Percentiles rank a stretch among this genome's conserved stretches.
phyloP scores from a whole-genome alignment of 2,888 invertebrate genomes.

The Alviniconcha strummeri region DNA sequence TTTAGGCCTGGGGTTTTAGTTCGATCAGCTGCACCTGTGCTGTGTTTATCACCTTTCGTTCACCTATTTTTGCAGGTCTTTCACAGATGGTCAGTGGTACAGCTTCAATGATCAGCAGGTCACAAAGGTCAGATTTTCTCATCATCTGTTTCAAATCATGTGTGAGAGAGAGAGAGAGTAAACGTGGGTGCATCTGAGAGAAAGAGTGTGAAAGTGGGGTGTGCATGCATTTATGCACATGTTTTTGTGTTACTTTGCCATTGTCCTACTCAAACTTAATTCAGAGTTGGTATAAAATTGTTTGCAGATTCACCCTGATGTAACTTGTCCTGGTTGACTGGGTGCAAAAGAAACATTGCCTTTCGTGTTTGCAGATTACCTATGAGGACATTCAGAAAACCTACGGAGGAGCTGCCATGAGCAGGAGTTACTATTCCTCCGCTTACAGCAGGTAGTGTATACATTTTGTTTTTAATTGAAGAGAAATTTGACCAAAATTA shows the following conservation, averaged over 20 bases:
- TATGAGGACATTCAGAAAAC: slow-evolving; percentile 88
- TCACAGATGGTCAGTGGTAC: slow-evolving; percentile 83
- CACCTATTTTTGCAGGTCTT: slow-evolving; percentile 66
- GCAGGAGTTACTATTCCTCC: slow-evolving; percentile 78
- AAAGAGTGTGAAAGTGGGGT: background rate
- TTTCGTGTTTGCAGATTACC: slow-evolving; percentile 78
- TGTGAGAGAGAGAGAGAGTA: background rate
- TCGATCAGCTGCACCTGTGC: too few relatives aligned
- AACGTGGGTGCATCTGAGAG: background rate
- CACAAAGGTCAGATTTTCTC: slow-evolving; percentile 78
- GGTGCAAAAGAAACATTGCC: too few relatives aligned
- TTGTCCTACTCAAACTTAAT: too few relatives aligned
- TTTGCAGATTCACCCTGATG: too few relatives aligned
- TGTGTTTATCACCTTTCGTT: too few relatives aligned
- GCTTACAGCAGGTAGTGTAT: slow-evolving; percentile 78
- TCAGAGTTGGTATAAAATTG: too few relatives aligned
- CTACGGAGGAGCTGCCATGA: slow-evolving; percentile 81
- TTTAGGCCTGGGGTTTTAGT: too few relatives aligned
- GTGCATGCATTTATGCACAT: background rate
- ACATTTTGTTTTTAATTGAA: background rate
- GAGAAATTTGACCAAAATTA: too few relatives aligned
- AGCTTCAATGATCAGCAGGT: slow-evolving; percentile 93
- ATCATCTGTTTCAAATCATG: background rate
- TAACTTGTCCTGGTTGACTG: too few relatives aligned
- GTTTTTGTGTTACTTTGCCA: too few relatives aligned